Evolutionary conservation across 2,888 invertebrate species (phyloP).

Genomic region (Drosophila tripunctata): DNA sequence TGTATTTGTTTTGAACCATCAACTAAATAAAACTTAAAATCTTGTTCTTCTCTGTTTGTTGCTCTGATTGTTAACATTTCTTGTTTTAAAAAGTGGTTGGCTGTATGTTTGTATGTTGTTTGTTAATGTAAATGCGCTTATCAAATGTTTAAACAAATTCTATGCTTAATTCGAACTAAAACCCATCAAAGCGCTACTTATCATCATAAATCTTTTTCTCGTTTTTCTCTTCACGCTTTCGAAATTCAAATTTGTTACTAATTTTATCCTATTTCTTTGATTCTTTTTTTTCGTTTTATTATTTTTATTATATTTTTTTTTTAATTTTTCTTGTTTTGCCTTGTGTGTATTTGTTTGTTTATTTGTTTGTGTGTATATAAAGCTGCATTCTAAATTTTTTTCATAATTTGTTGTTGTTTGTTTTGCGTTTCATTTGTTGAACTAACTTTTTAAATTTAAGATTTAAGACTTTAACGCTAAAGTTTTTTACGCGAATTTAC

Average conservation of each 20-base stretch:
- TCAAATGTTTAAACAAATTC: conserved; percentile 53
- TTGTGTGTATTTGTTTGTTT: conserved; percentile 17
- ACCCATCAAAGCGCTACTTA: conserved; percentile 24
- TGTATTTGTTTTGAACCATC: conserved; percentile 35
- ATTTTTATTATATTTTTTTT: conserved; percentile 11
- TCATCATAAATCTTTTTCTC: neutral
- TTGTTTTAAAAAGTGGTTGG: conserved; percentile 30
- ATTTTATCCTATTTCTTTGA: conserved; percentile 39
- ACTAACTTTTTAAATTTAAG: conserved; percentile 51
- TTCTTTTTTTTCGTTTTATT: conserved; percentile 12
- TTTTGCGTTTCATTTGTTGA: conserved; percentile 31
- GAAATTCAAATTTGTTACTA: conserved; percentile 66
- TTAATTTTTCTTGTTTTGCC: conserved; percentile 9
- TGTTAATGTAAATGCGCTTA: conserved; percentile 71
- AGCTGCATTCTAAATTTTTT: conserved; percentile 59
- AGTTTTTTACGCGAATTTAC: conserved; percentile 66
- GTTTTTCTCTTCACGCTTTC: conserved; percentile 20
- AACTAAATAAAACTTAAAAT: conserved; percentile 51
- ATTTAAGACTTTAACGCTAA: conserved; percentile 53
- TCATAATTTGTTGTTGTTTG: conserved; percentile 35
- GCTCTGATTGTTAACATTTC: conserved; percentile 30
- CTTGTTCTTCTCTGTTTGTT: conserved; percentile 20
- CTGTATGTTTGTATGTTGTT: no score
- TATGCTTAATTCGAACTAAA: conserved; percentile 38
- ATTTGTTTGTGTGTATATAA: conserved; percentile 46